Evolutionary conservation across 2,888 invertebrate genomes (phyloP), one percentile per base, ranked within the genome.

Genomic region (Antheraea assamensis): DNA sequence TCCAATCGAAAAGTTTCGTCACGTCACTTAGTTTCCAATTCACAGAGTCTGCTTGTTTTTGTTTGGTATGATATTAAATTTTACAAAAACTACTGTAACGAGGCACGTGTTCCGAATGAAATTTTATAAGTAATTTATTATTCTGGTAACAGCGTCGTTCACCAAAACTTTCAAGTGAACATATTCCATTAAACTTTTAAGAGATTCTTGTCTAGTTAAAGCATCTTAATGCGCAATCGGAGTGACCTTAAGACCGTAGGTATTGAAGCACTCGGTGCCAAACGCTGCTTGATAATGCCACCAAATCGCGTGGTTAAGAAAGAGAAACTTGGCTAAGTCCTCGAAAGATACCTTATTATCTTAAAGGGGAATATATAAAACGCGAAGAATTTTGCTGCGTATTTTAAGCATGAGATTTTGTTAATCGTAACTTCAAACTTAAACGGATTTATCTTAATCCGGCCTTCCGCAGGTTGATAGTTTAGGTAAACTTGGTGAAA

Each of bases 101-200:
- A 68, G 31, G 35, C 52, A 64, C 61, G 24, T 27, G 30, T 35
- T 15, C n/a, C 24, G 52, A 72, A 72, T 52, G 52, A 68, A 52
- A 52, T 68, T 55, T 68, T 35, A 19, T 7, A 72, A 55, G n/a
- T 68, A 52, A 15, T 55, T 66, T 68, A 68, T 68, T 55, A 55
- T 68, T 52, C 27, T 61, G 1, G 27, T 30, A 82, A 78, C 79
- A 77, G 77, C 74, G 52, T 75, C 75, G 35, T 77, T 74, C 71
- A 74, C 74, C 74, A 80, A 78, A 84, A 84, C 78, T 85, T 84
- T 82, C 78, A 80, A 83, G 81, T 82, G 80, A 85, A 79, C 84
- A 85, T 88, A 87, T 87, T 88, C 87, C 83, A 87, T 82, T 83
- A 81, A 85, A 84, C 81, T 86, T 85, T 83, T 81, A 79, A 81